phyloP scores from a whole-genome alignment of 2,797 vertebrate species.

The Paramormyrops hopkinsi region DNA sequence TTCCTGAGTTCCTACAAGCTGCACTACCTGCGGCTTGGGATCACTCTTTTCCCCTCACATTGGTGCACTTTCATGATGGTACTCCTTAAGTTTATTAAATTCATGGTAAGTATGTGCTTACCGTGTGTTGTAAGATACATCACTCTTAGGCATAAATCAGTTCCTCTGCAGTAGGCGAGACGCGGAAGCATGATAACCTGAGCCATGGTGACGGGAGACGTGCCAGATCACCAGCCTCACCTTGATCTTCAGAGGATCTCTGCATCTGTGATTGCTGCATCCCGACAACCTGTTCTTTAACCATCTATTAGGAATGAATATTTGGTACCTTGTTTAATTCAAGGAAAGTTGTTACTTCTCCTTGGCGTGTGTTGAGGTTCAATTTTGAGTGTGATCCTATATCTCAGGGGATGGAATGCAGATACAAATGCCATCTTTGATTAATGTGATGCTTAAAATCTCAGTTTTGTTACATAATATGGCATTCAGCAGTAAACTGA shows the following conservation, averaged over 20 bases:
- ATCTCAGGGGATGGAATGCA: background rate
- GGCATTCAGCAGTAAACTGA: background rate
- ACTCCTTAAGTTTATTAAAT: background rate
- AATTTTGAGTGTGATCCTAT: background rate
- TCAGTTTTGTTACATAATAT: background rate
- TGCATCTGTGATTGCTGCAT: background rate
- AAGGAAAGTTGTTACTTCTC: background rate
- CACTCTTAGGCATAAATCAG: background rate
- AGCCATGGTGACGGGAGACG: background rate
- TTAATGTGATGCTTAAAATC: constrained; percentile 2
- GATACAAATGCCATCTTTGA: background rate
- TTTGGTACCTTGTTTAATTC: background rate
- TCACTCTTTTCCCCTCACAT: too few species aligned
- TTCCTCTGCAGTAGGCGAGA: background rate
- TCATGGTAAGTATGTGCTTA: background rate
- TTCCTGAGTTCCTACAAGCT: background rate
- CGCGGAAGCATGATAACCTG: background rate
- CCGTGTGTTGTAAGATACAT: background rate
- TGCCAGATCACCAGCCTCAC: background rate
- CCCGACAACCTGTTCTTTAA: background rate
- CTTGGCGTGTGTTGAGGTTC: background rate
- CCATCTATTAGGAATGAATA: background rate
- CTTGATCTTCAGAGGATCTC: background rate
- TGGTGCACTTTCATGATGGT: background rate
- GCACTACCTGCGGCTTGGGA: background rate